Evolutionary conservation across 2,888 invertebrate genomes (phyloP), one percentile per base, ranked within the genome.

Genomic region (Cephus rjabovi): DNA sequence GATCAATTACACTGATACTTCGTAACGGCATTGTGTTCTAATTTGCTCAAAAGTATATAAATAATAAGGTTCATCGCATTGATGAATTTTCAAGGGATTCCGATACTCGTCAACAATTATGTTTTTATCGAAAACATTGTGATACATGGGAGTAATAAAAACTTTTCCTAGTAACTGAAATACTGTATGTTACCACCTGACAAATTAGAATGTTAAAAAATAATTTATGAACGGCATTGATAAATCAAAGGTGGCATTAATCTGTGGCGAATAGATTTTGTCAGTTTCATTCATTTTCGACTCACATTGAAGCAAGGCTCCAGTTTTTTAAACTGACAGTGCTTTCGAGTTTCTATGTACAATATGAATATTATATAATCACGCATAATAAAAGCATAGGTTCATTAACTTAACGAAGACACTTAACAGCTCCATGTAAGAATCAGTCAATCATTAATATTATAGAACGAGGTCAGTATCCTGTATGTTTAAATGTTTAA

Each of bases 381-480:
- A 74, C 34, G n/a, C 74, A 35, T 40, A 74, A 40, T 71, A 71
- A 31, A 33, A 71, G 71, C 31, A 71, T 23, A 56, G 23, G 56
- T 56, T 56, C 71, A 31, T 71, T 74, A 74, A n/a, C 74, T 74
- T 74, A 74, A 34, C 30, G 30, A 40, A 74, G 35, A 35, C 30
- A 74, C 23, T 74, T 15, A 74, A 74, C 15, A 35, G 74, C 35
- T 74, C 74, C 30, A 35, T 40, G 74, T 74, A 74, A 74, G 74
- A 74, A 74, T 35, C 74, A 74, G 34, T 74, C 3, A 35, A 33
- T 30, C 30, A 30, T 33, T 34, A 71, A 33, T 34, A 71, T 71
- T 71, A 56, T 56, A 23, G 23, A 56, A 2, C 23, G 6, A 56
- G 56, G 6, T 56, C 56, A 23, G 23, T 56, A 56, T 56, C 9